These are phyloP conservation scores for Unio delphinus DNA, from an alignment of 2,888 invertebrate species.

Conservation along the genomic window DNA sequence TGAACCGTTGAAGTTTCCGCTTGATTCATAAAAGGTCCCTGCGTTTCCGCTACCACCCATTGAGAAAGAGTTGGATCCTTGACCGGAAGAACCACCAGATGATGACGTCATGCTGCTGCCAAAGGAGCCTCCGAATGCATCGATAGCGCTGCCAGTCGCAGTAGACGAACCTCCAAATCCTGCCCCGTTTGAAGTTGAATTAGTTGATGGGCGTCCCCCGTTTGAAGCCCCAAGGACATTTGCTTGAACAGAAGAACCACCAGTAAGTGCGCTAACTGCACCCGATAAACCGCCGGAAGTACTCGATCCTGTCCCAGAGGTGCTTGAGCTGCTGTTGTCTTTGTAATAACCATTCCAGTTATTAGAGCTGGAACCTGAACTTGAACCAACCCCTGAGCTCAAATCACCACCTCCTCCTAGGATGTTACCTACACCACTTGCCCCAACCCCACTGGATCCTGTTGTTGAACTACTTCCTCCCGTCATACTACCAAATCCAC, in stretches of 20 bases:
- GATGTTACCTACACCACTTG: conserved; percentile 2
- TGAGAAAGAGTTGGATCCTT: conserved; percentile 1
- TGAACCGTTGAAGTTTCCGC: neutral
- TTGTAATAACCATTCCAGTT: conserved; percentile 22
- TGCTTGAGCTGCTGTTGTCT: conserved; percentile 2
- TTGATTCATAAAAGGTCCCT: conserved; percentile 1
- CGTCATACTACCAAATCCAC: neutral
- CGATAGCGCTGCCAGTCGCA: too few species aligned
- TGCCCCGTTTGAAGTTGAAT: too few species aligned
- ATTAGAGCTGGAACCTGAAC: neutral
- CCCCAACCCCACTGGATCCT: neutral
- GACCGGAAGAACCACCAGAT: too few species aligned
- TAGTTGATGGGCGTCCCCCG: too few species aligned
- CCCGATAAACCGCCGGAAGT: too few species aligned
- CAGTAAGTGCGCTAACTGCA: too few species aligned
- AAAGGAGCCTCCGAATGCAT: too few species aligned
- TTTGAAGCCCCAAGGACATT: too few species aligned
- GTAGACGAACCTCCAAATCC: too few species aligned
- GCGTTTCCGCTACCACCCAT: neutral
- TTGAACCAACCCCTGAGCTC: conserved; percentile 6
- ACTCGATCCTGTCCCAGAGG: too few species aligned
- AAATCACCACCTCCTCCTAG: neutral
- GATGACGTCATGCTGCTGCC: too few species aligned
- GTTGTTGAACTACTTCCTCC: conserved; percentile 1
- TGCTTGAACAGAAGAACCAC: too few species aligned